Percentiles rank a stretch among this genome's conserved stretches.
phyloP scores from a whole-genome alignment of 2,113 vertebrate genomes.

The Rhombomys opimus region DNA sequence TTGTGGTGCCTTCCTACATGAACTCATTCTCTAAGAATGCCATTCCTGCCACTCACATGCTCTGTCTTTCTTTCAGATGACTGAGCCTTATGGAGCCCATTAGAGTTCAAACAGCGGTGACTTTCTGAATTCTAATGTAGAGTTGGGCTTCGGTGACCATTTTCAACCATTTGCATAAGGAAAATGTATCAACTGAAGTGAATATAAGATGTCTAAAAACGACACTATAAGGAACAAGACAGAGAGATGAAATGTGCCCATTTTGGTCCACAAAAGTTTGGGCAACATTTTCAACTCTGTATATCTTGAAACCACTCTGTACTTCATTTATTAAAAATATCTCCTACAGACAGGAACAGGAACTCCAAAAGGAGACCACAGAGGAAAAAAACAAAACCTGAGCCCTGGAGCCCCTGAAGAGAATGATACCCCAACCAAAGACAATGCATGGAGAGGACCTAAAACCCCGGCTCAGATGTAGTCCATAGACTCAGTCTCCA shows the following conservation, averaged over 20 bases:
- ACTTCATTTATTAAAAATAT: not conserved
- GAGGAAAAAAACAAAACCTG: too few relatives aligned
- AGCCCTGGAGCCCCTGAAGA: too few relatives aligned
- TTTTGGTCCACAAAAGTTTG: not conserved
- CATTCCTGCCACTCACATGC: too few relatives aligned
- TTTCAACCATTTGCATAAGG: not conserved
- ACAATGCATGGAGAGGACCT: too few relatives aligned
- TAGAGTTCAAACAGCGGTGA: not conserved
- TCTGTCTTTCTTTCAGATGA: not conserved
- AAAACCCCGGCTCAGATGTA: too few relatives aligned
- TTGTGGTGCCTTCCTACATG: not conserved
- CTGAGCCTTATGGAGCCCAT: not conserved
- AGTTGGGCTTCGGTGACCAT: not conserved
- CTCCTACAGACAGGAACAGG: too few relatives aligned
- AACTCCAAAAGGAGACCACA: too few relatives aligned
- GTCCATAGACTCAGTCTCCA: too few relatives aligned
- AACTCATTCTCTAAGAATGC: not conserved
- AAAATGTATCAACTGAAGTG: not conserved
- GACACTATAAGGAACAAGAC: not conserved
- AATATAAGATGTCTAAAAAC: not conserved
- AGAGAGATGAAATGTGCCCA: not conserved
- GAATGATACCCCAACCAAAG: too few relatives aligned
- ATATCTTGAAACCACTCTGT: not conserved
- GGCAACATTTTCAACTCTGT: not conserved
- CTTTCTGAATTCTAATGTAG: not conserved